phyloP scores from a whole-genome alignment of 2,797 vertebrate genomes.

The Selene dorsalis region DNA sequence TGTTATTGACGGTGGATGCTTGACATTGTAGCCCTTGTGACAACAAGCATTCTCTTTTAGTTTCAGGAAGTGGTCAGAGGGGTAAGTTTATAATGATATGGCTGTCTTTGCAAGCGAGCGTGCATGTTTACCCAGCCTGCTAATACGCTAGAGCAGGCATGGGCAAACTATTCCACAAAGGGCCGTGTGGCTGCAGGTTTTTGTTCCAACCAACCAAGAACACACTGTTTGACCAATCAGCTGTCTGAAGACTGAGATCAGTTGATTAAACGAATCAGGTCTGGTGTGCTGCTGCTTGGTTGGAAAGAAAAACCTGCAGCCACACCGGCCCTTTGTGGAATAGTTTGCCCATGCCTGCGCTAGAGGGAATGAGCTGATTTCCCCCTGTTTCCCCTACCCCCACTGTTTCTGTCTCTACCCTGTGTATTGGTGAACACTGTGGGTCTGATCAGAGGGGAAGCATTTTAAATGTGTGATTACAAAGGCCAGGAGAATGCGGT shows the following conservation, averaged over 20 bases:
- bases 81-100: conserved; percentile 79
- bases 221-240: no score
- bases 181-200: no score
- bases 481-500: conserved; percentile 4
- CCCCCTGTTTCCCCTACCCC: conserved; percentile 26
- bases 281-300: no score
- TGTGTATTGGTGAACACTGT: conserved; percentile 55
- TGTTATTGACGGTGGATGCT: background rate
- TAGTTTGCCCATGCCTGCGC: no score
- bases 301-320: no score
- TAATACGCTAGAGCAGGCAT: no score
- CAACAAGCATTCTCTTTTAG: conserved; percentile 79
- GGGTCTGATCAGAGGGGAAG: conserved; percentile 61
- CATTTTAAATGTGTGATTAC: conserved; percentile 38
- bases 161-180: no score
- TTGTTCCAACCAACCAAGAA: no score
- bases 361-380: conserved; percentile 64
- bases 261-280: no score
- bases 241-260: no score
- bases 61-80: conserved; percentile 78
- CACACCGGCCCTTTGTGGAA: no score
- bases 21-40: conserved; percentile 63
- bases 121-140: conserved; percentile 67
- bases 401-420: conserved; percentile 60
- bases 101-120: conserved; percentile 58